phyloP scores from a whole-genome alignment of 2,113 vertebrate genomes.

The Peucedramus taeniatus region DNA sequence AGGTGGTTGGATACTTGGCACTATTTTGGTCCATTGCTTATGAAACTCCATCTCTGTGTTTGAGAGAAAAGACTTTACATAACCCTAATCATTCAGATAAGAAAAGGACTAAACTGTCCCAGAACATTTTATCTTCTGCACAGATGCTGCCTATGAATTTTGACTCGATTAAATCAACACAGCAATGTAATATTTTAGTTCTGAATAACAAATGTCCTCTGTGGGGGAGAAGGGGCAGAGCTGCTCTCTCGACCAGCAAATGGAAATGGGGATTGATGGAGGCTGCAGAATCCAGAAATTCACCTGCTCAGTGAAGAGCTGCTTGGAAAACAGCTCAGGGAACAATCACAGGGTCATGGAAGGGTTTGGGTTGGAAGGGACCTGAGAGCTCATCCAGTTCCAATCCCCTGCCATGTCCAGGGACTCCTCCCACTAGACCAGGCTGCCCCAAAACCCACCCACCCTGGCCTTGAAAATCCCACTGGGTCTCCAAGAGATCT shows the following conservation, averaged over 20 bases:
- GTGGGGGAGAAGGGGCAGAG: background rate
- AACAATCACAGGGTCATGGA: background rate
- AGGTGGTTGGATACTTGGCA: slow-evolving; percentile 19
- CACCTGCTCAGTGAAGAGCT: background rate
- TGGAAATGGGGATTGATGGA: background rate
- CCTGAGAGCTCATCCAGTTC: background rate
- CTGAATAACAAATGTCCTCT: background rate
- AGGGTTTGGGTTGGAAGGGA: background rate
- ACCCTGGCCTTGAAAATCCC: background rate
- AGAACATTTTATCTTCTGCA: slow-evolving; percentile 47
- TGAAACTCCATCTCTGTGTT: slow-evolving; percentile 45
- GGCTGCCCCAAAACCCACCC: background rate
- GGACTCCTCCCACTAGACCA: background rate
- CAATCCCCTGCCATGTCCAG: background rate
- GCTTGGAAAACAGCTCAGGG: background rate
- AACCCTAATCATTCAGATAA: slow-evolving; percentile 42
- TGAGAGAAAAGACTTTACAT: slow-evolving; percentile 49
- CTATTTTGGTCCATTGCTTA: slow-evolving; percentile 18
- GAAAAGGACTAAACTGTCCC: slow-evolving; percentile 57
- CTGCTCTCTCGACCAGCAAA: background rate
- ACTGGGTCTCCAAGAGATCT: background rate
- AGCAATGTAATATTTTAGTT: background rate
- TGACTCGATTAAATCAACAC: slow-evolving; percentile 28
- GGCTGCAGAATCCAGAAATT: background rate
- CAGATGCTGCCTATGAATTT: slow-evolving; percentile 58